Evolutionary conservation across 2,888 invertebrate genomes (phyloP), one percentile per base, ranked within the genome.

Genomic region (Tryphoninae sp.): DNA sequence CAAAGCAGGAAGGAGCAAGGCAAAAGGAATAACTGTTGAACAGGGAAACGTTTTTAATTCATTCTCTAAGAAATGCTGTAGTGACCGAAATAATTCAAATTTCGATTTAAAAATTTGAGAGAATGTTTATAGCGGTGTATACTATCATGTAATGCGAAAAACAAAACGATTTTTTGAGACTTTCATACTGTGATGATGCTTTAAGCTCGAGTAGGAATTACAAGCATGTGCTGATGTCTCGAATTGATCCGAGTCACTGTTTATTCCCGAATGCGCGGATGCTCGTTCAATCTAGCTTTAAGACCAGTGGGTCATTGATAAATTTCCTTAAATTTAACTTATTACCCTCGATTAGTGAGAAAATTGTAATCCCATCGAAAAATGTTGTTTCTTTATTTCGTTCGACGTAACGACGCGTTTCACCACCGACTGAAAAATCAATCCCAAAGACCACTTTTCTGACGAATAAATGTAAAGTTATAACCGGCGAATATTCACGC

Each of bases 371-470:
- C 62, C 42, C 59, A 59, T 59, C 53, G 13, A 65, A 65, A 65
- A 72, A n/a, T 51, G 33, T 77, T 49, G 68, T 81, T 67, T 75
- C 58, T 67, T 45, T 45, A 58, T 58, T 11, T 74, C 22, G 13
- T 65, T 45, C 22, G 4, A 72, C 69, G 59, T 42, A 62, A 61
- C 40, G 51, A 69, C 40, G 51, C 61, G 58, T 71, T 59, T 68
- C 33, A 58, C 74, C 45, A 75, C 65, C 55, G 81, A 81, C 71
- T 75, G 75, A 40, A 55, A 65, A 72, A 62, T 51, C 62, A 72
- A 75, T 79, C 68, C 72, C 81, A 76, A 82, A 79, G 81, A 82
- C 75, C 71, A 79, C 42, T 64, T 72, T 75, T 71, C 26, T 62
- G 42, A 19, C 2, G 53, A 26, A 51, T 55, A 11, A 40, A 16